Conservation (phyloP, 2,797 vertebrate genomes). For the Chelidonichthys spinosus region DNA sequence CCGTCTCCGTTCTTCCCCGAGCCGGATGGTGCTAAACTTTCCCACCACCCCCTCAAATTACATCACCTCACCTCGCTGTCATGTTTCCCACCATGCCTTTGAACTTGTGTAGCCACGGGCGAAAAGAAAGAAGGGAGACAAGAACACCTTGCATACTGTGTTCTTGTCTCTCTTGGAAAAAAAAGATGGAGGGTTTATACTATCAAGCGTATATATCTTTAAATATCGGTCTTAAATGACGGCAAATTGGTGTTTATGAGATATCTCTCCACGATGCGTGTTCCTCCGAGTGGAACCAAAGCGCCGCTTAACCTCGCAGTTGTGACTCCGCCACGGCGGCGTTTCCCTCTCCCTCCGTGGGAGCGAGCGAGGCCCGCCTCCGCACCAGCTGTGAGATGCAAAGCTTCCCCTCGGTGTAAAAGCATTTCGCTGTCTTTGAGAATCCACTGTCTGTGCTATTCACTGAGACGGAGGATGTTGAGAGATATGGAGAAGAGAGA, state of each 20-base stretch:
- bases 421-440: slow-evolving; percentile 80
- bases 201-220: neutral
- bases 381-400: slow-evolving; percentile 79
- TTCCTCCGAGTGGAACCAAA: slow-evolving; percentile 69
- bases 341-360: slow-evolving; percentile 54
- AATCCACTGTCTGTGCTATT: slow-evolving; percentile 53
- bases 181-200: slow-evolving; percentile 22
- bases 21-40: slow-evolving; percentile 62
- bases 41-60: slow-evolving; percentile 70
- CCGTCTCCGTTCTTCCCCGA: slow-evolving; percentile 17
- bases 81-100: slow-evolving; percentile 63
- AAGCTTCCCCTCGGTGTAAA: slow-evolving; percentile 78
- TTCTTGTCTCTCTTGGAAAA: slow-evolving; percentile 27
- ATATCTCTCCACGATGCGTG: slow-evolving; percentile 36
- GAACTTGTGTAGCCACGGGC: slow-evolving; percentile 58
- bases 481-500: slow-evolving; percentile 43
- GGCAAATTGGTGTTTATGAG: slow-evolving; percentile 49
- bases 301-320: slow-evolving; percentile 72
- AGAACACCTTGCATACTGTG: slow-evolving; percentile 2
- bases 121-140: slow-evolving; percentile 9
- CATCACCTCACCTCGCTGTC: slow-evolving; percentile 69
- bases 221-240: slow-evolving; percentile 22
- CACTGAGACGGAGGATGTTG: slow-evolving; percentile 48
- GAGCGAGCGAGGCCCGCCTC: slow-evolving; percentile 60
- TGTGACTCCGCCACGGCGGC: slow-evolving; percentile 61